These are phyloP conservation scores for Bergia puertoricense DNA, from an alignment of 92 coral and sea anemone genomes.

Conservation along the genomic window DNA sequence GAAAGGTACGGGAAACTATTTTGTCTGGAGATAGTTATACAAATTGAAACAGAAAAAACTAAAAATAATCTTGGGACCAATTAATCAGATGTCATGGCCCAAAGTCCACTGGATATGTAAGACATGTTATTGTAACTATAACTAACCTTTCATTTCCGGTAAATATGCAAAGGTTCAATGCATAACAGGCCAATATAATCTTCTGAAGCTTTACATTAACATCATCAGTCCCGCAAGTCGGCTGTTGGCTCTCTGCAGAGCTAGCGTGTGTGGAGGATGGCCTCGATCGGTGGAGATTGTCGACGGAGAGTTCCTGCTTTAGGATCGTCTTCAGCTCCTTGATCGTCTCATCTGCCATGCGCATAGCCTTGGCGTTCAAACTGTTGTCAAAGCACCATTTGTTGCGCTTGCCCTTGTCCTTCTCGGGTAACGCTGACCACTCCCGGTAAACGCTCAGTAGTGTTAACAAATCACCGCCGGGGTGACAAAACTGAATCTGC, in stretches of 20 bases:
- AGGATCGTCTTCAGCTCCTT: constrained; percentile 76
- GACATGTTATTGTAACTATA: not conserved
- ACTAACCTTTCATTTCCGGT: constrained; percentile 78
- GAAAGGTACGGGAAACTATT: too few species aligned
- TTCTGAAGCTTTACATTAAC: constrained; percentile 62
- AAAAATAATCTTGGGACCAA: not conserved
- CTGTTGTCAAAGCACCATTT: constrained; percentile 86
- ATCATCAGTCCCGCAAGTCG: constrained; percentile 31
- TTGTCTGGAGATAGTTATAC: too few species aligned
- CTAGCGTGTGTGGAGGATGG: not conserved
- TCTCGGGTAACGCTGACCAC: constrained; percentile 56
- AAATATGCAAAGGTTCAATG: constrained; percentile 72
- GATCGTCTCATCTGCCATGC: constrained; percentile 83
- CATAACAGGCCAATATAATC: constrained; percentile 75
- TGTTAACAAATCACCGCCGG: constrained; percentile 90
- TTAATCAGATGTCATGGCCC: too few species aligned
- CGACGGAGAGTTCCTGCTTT: constrained; percentile 50
- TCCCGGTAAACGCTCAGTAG: constrained; percentile 74
- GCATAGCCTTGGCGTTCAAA: constrained; percentile 89
- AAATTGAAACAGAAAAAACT: not conserved
- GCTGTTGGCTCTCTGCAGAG: not conserved
- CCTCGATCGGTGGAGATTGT: constrained; percentile 27
- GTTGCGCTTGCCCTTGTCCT: constrained; percentile 45
- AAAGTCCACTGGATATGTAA: too few species aligned
- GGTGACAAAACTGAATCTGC: constrained; percentile 75